A percentile compares a stretch with the other conserved stretches of the same genome.
phyloP scores from a whole-genome alignment of 1,140 invertebrate genomes.

The Drosophila malerkotliana region DNA sequence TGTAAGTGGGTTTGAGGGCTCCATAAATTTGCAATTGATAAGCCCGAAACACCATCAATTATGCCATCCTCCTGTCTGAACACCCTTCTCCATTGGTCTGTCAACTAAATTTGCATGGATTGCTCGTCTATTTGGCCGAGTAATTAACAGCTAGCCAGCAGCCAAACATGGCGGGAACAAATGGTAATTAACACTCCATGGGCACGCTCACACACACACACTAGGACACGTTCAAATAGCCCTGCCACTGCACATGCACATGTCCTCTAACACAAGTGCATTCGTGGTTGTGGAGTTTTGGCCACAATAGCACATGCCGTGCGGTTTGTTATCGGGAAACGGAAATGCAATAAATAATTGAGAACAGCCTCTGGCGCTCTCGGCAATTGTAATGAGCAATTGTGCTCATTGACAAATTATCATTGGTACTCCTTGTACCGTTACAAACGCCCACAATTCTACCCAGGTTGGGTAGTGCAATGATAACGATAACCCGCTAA shows the following conservation, averaged over 20 bases:
- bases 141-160: slow-evolving; percentile 70
- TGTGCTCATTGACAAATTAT: slow-evolving; percentile 66
- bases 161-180: slow-evolving; percentile 63
- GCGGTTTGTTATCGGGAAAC: slow-evolving; percentile 51
- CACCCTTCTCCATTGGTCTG: slow-evolving; percentile 21
- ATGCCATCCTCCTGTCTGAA: slow-evolving; percentile 11
- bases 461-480: slow-evolving; percentile 1
- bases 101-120: slow-evolving; percentile 53
- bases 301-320: slow-evolving; percentile 16
- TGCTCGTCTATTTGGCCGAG: slow-evolving; percentile 50
- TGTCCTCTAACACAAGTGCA: slow-evolving; percentile 19
- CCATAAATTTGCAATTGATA: slow-evolving; percentile 40
- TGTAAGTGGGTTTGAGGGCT: slow-evolving; percentile 33
- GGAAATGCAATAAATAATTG: slow-evolving; percentile 76
- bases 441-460: slow-evolving; percentile 22
- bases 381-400: slow-evolving; percentile 58
- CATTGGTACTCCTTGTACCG: slow-evolving; percentile 48
- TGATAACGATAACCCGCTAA: slow-evolving; percentile 47
- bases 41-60: slow-evolving; percentile 35
- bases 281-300: slow-evolving; percentile 19
- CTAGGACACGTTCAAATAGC: not conserved
- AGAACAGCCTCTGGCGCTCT: slow-evolving; percentile 26
- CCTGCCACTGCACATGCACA: not conserved
- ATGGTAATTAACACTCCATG: slow-evolving; percentile 65
- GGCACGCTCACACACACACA: slow-evolving; percentile 8